Conservation (phyloP, 2,888 invertebrate species). For the Nebria brevicollis region DNA sequence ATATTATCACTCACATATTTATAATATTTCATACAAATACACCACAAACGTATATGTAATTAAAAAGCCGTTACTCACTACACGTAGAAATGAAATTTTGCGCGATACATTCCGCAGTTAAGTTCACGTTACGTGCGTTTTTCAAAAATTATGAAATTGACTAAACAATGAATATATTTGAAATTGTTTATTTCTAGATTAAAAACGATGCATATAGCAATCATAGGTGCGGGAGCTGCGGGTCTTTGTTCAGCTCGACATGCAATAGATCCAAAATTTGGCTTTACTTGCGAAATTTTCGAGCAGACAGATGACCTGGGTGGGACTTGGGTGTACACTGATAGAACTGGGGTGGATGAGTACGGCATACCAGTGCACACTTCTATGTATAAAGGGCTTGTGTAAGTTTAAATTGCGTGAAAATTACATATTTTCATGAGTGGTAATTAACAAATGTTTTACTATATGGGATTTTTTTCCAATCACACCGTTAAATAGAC, state of each 20-base stretch:
- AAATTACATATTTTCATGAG: not conserved
- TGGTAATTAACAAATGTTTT: too few relatives aligned
- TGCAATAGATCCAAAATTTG: slow-evolving; percentile 65
- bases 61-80: too few relatives aligned
- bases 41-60: too few relatives aligned
- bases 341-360: slow-evolving; percentile 70
- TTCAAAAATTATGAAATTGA: too few relatives aligned
- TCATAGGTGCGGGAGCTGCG: slow-evolving; percentile 82
- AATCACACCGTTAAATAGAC: not conserved
- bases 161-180: too few relatives aligned
- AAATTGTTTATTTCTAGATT: not conserved
- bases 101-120: too few relatives aligned
- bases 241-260: slow-evolving; percentile 75
- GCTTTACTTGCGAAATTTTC: slow-evolving; percentile 70
- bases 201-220: slow-evolving; percentile 63
- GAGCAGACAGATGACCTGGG: slow-evolving; percentile 77
- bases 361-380: slow-evolving; percentile 77
- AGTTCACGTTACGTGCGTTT: too few relatives aligned
- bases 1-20: too few relatives aligned
- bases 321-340: slow-evolving; percentile 84
- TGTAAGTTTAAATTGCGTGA: slow-evolving; percentile 61
- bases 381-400: slow-evolving; percentile 82
- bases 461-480: too few relatives aligned
- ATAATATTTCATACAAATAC: too few relatives aligned
- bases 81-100: too few relatives aligned